A percentile compares a stretch with the other conserved stretches of the same genome.
phyloP scores from a whole-genome alignment of 2,113 vertebrate genomes.

The Gobius niger region DNA sequence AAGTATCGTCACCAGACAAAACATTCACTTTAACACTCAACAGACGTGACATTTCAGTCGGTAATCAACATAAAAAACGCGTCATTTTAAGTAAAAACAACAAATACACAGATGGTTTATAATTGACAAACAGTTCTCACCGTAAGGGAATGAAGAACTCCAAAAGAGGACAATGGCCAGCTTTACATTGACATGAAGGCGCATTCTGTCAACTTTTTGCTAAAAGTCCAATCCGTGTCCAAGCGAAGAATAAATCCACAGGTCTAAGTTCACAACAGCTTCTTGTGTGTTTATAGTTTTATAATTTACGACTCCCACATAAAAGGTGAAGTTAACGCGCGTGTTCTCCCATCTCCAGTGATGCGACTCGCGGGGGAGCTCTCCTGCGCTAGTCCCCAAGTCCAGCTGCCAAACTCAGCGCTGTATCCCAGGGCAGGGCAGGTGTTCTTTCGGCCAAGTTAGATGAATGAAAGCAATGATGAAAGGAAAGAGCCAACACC shows the following conservation, averaged over 20 bases:
- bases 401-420: constrained; percentile 34
- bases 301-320: constrained; percentile 46
- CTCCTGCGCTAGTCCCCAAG: constrained; percentile 34
- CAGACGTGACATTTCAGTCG: no score
- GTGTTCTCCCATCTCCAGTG: constrained; percentile 46
- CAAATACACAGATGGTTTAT: neutral
- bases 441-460: constrained; percentile 56
- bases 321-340: constrained; percentile 4
- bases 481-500: neutral
- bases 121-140: constrained; percentile 57
- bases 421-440: constrained; percentile 69
- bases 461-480: neutral
- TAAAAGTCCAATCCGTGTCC: constrained; percentile 25
- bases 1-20: no score
- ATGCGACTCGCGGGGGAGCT: constrained; percentile 44
- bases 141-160: constrained; percentile 45
- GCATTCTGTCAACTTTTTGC: constrained; percentile 61
- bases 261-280: constrained; percentile 3
- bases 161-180: constrained; percentile 52
- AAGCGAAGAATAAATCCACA: constrained; percentile 14
- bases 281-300: neutral
- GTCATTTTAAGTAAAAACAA: no score
- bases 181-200: constrained; percentile 33
- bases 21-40: no score
- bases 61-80: no score